phyloP scores from a whole-genome alignment of 2,888 invertebrate species.

The Calliphora vomitoria region DNA sequence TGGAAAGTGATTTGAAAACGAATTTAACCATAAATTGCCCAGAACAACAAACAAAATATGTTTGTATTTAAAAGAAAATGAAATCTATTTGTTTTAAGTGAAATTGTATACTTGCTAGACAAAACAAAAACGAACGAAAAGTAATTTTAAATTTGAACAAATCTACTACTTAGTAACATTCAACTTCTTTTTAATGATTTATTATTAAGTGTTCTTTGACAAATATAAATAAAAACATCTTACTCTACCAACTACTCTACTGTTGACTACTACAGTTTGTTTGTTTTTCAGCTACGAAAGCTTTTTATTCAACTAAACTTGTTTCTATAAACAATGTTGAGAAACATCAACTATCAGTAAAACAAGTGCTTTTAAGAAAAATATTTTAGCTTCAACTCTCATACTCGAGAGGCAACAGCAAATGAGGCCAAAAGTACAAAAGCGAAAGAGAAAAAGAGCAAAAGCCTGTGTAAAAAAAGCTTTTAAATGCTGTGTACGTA shows the following conservation, averaged over 20 bases:
- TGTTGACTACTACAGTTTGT: background rate
- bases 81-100: conserved; percentile 30
- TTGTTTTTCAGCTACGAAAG: background rate
- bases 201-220: conserved; percentile 4
- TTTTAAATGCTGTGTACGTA: background rate
- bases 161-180: background rate
- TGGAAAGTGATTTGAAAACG: background rate
- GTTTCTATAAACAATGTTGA: background rate
- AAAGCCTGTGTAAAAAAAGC: conserved; percentile 10
- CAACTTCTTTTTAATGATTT: background rate
- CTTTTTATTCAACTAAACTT: background rate
- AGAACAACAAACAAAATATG: background rate
- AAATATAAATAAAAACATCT: conserved; percentile 23
- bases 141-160: background rate
- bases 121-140: background rate
- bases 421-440: background rate
- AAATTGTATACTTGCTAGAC: conserved; percentile 16
- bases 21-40: background rate
- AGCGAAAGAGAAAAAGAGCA: background rate
- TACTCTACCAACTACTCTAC: background rate
- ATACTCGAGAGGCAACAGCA: conserved; percentile 1
- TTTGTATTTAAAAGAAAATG: background rate
- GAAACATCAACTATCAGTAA: background rate
- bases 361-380: background rate
- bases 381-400: background rate